A percentile compares a stretch with the other conserved stretches of the same genome.
Evolutionary conservation across 2,888 invertebrate genomes (phyloP).

Genomic region (Athripsodes cinereus): DNA sequence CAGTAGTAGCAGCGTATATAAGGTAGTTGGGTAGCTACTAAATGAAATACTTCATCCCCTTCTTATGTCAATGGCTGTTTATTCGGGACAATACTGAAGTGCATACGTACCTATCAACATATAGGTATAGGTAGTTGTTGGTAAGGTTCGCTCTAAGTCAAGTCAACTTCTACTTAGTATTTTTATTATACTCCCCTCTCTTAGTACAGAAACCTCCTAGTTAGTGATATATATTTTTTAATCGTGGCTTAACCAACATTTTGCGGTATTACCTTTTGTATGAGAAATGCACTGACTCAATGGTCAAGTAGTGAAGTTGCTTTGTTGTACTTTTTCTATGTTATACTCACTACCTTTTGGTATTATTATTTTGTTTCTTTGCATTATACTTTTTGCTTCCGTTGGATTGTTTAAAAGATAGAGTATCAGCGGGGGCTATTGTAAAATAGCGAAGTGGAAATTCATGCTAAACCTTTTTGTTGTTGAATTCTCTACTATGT

Average conservation of each 20-base stretch:
- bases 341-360: neutral
- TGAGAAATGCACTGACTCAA: neutral
- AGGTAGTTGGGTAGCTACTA: neutral
- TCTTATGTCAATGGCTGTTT: constrained; percentile 5
- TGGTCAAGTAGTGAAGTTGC: constrained; percentile 4
- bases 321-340: neutral
- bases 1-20: neutral
- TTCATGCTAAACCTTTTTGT: neutral
- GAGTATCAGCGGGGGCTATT: neutral
- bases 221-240: neutral
- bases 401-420: neutral
- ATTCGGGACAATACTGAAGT: constrained; percentile 33
- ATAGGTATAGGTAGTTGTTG: neutral
- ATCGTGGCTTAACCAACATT: neutral
- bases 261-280: neutral
- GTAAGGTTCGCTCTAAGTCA: neutral
- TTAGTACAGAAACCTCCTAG: neutral
- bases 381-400: neutral
- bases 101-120: neutral
- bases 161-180: too few relatives aligned
- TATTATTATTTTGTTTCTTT: neutral
- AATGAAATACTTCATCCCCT: constrained; percentile 3
- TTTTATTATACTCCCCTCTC: neutral
- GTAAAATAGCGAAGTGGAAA: neutral
- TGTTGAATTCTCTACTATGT: too few relatives aligned